Percentiles rank a stretch among this genome's conserved stretches.
Conservation (phyloP, 2,797 vertebrate species). For the Acridotheres tristis region DNA sequence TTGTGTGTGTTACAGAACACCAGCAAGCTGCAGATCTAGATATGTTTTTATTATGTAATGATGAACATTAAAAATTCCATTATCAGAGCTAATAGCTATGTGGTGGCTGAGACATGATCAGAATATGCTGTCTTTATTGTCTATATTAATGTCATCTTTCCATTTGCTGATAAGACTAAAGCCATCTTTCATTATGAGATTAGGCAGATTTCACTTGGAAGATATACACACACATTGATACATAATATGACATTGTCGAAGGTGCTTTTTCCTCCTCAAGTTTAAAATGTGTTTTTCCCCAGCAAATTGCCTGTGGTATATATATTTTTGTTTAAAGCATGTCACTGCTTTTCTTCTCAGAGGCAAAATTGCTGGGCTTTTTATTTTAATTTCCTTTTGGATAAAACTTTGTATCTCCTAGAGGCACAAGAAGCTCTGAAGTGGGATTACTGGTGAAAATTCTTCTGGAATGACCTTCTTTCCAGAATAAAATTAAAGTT, state of each 20-base stretch:
- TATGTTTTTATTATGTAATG: neutral
- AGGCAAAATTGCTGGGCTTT: neutral
- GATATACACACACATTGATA: neutral
- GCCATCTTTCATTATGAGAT: conserved; percentile 9
- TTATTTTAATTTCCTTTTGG: conserved; percentile 39
- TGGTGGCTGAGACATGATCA: neutral
- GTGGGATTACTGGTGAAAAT: neutral
- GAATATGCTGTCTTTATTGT: neutral
- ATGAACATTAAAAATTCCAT: conserved; percentile 14
- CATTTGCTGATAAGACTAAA: neutral
- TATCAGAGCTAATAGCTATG: neutral
- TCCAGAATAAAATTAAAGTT: neutral
- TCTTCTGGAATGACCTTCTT: neutral
- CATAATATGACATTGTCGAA: neutral
- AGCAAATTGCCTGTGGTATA: neutral
- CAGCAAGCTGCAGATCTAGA: neutral
- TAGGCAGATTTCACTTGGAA: conserved; percentile 6
- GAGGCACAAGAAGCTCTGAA: neutral
- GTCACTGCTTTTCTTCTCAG: neutral
- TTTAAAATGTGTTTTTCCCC: neutral
- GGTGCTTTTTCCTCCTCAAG: neutral
- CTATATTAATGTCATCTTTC: neutral
- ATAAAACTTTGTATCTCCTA: conserved; percentile 5
- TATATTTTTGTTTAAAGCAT: neutral
- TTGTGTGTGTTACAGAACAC: neutral